Percentiles rank a stretch among this genome's conserved stretches.
Conservation (phyloP, 2,888 invertebrate genomes). For the Agonopterix arenella region DNA sequence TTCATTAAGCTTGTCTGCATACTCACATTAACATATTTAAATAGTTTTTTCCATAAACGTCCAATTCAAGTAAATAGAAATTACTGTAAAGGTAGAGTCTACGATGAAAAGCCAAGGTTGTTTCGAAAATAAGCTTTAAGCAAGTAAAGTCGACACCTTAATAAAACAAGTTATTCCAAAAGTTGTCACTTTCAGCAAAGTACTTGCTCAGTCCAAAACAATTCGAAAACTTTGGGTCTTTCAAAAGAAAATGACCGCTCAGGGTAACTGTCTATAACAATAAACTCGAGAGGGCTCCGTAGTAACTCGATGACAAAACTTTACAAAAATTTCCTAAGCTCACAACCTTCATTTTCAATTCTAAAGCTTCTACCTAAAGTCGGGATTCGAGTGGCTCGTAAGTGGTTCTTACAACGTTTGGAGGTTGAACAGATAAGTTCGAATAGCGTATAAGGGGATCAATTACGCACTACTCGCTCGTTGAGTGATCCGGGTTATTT, state of each 20-base stretch:
- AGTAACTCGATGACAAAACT: conserved; percentile 17
- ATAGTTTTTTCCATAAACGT: too few relatives aligned
- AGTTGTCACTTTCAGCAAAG: background rate
- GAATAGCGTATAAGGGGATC: conserved; percentile 35
- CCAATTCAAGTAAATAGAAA: too few relatives aligned
- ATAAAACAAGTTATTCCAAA: too few relatives aligned
- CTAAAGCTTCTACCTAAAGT: background rate
- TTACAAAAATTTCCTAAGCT: conserved; percentile 5
- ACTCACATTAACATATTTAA: too few relatives aligned
- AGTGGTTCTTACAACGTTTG: background rate
- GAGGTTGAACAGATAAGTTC: conserved; percentile 8
- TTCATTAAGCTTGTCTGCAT: too few relatives aligned
- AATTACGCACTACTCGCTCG: conserved; percentile 33
- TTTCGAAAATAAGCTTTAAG: too few relatives aligned
- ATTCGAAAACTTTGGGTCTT: conserved; percentile 12
- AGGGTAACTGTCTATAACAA: conserved; percentile 16
- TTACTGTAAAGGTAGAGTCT: too few relatives aligned
- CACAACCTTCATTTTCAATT: background rate
- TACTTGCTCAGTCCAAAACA: background rate
- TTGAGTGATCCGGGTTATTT: conserved; percentile 41
- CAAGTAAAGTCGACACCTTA: too few relatives aligned
- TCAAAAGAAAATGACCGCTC: conserved; percentile 12
- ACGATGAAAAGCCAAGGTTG: too few relatives aligned
- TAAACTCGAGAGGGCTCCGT: conserved; percentile 17
- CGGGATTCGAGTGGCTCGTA: background rate